phyloP scores from a whole-genome alignment of 2,797 vertebrate species.

The Notolepis coatsorum region DNA sequence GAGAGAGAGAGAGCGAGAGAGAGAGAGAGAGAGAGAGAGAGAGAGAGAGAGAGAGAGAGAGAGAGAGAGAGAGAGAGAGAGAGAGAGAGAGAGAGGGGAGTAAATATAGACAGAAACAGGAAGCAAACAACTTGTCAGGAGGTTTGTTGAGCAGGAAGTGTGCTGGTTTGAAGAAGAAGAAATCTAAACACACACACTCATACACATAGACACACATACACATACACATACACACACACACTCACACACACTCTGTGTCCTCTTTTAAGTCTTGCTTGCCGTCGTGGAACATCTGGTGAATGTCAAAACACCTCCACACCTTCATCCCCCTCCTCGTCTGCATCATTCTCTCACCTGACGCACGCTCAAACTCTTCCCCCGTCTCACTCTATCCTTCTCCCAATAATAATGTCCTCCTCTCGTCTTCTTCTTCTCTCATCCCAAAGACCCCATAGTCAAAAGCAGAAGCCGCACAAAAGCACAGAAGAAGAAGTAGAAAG shows the following conservation, averaged over 20 bases:
- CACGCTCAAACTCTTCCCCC: too few relatives aligned
- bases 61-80: slow-evolving; percentile 38
- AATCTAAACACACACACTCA: slow-evolving; percentile 35
- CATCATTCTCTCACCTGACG: too few relatives aligned
- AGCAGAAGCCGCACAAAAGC: slow-evolving; percentile 74
- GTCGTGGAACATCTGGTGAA: too few relatives aligned
- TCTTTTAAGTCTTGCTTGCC: too few relatives aligned
- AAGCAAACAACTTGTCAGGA: slow-evolving; percentile 34
- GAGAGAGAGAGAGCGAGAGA: too few relatives aligned
- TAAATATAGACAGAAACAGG: too few relatives aligned
- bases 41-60: slow-evolving; percentile 17
- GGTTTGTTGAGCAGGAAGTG: slow-evolving; percentile 47
- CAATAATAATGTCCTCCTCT: slow-evolving; percentile 19
- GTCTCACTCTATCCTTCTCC: background rate
- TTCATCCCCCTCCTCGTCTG: too few relatives aligned
- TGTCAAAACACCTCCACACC: too few relatives aligned
- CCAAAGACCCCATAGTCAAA: slow-evolving; percentile 40
- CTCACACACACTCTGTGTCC: slow-evolving; percentile 44
- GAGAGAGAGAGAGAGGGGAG: slow-evolving; percentile 17
- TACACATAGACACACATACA: slow-evolving; percentile 37
- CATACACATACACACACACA: slow-evolving; percentile 8
- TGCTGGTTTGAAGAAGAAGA: slow-evolving; percentile 55
- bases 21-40: slow-evolving; percentile 54
- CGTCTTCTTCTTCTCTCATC: slow-evolving; percentile 20
- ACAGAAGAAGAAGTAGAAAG: slow-evolving; percentile 65